Evolutionary conservation across 2,113 vertebrate species (phyloP).

Genomic region (Saccopteryx bilineata): DNA sequence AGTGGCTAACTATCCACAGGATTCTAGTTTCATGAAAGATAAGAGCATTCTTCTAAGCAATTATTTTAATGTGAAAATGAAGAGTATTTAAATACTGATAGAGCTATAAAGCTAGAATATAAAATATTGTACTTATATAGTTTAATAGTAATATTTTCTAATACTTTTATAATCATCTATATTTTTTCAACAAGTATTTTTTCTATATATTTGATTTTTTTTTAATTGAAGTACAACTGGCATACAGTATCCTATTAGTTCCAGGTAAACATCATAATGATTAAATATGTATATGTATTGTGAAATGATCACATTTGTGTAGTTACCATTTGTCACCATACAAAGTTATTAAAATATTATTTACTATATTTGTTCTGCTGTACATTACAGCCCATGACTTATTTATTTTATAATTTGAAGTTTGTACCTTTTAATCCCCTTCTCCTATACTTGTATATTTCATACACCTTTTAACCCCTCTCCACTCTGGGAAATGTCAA

Average conservation of each 20-base stretch:
- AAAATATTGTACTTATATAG: not conserved
- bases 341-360: not conserved
- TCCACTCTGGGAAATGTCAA: not conserved
- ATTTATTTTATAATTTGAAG: not conserved
- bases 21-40: conserved; percentile 16
- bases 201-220: not conserved
- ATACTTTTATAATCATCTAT: not conserved
- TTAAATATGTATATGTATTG: not conserved
- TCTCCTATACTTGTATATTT: not conserved
- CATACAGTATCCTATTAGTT: not conserved
- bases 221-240: not conserved
- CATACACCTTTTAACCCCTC: not conserved
- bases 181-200: not conserved
- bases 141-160: not conserved
- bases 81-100: not conserved
- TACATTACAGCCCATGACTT: not conserved
- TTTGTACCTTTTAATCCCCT: not conserved
- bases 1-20: not conserved
- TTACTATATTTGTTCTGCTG: not conserved
- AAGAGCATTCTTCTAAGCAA: not conserved
- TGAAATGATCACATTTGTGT: not conserved
- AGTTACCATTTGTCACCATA: not conserved
- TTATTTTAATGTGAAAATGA: not conserved
- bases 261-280: no score
- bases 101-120: not conserved